phyloP scores from a whole-genome alignment of 2,888 invertebrate genomes.

The Trichogramma evanescens region DNA sequence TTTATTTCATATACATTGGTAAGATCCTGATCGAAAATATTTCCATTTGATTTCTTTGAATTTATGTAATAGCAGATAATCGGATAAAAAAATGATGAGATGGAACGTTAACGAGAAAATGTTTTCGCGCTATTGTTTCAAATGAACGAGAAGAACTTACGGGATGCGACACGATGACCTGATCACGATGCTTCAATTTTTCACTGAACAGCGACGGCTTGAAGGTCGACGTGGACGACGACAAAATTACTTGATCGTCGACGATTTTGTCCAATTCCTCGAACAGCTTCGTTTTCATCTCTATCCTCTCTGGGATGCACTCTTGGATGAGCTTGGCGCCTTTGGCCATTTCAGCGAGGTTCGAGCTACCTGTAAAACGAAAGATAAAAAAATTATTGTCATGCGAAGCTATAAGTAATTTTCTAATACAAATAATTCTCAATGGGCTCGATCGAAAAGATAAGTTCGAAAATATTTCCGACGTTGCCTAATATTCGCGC shows the following conservation, averaged over 20 bases:
- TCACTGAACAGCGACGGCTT: constrained; percentile 82
- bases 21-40: not conserved
- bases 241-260: constrained; percentile 70
- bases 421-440: not conserved
- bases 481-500: too few relatives aligned
- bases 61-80: not conserved
- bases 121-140: too few relatives aligned
- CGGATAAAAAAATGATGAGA: not conserved
- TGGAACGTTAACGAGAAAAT: not conserved
- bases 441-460: not conserved
- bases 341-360: constrained; percentile 64
- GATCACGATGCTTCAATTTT: constrained; percentile 62
- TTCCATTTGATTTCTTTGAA: not conserved
- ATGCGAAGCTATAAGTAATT: not conserved
- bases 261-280: constrained; percentile 69
- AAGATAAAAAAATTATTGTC: not conserved
- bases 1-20: not conserved
- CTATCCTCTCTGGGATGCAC: constrained; percentile 85
- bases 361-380: constrained; percentile 54
- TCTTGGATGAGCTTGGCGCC: constrained; percentile 82
- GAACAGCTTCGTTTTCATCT: constrained; percentile 77
- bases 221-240: constrained; percentile 91
- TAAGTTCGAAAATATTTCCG: too few relatives aligned
- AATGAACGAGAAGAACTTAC: constrained; percentile 45
- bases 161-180: constrained; percentile 86